Base-by-base conservation (phyloP, 2,113 vertebrate species). In the Microtus oregoni region DNA sequence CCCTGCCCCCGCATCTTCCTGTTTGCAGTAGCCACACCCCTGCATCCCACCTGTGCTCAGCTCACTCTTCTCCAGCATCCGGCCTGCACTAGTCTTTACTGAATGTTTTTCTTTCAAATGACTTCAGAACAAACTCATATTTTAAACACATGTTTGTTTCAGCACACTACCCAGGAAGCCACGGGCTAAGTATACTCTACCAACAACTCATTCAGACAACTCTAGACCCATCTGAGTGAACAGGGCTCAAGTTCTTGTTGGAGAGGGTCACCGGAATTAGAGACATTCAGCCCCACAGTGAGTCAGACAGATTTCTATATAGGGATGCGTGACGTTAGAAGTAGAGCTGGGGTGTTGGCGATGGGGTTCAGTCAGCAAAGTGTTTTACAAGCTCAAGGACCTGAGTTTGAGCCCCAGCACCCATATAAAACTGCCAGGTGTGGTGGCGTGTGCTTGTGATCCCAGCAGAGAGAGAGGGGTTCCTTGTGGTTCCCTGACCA, bases 101-200 rank as follows among this genome's bases (percentile, higher is more conserved):
- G 88, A 85, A 24, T 32, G 26, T 12, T 47, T 68, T 81, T 82
- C 73, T 96, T 79, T 73, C 5, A 3, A 95, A 58, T 35, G 61
- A 88, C 85, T 90, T 92, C 68, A 92, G 87, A 44, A 28, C 58
- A 78, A 38, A 61, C 9, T 92, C 44, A 22, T 10, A 70, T 77
- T 79, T 68, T n/a, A 30, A 65, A 72, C 19, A 20, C 61, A 52
- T 15, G 4, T 35, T 72, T 75, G 35, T 94, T 82, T 68, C 38
- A 63, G 26, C n/a, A 55, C 38, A 44, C 52, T 6, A 22, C 68
- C 73, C 35, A 79, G 52, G 67, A 86, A 88, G 35, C 30, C 52
- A 41, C 1, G 24, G 58, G 28, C 83, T 83, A 65, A 83, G 75
- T 52, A 28, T 32, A 75, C 32, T 38, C 94, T 19, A 79, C 24